Evolutionary conservation across 2,113 vertebrate genomes (phyloP).

Genomic region (Climacteris rufus): DNA sequence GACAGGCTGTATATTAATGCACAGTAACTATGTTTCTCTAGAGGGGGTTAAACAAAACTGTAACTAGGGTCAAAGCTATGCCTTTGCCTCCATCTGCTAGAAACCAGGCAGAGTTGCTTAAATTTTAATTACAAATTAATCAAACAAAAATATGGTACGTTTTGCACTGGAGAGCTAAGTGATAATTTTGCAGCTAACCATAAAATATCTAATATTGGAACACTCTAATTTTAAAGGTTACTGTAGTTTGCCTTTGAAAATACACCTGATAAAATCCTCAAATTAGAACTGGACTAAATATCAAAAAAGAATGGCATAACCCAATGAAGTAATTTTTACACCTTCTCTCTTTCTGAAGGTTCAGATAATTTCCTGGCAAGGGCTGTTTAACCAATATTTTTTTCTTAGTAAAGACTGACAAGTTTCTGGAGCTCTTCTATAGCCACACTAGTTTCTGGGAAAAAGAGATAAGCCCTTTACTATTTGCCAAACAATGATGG

Average conservation of each 20-base stretch:
- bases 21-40: conserved; percentile 39
- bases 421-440: conserved; percentile 48
- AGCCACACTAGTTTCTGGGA: conserved; percentile 40
- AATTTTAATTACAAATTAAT: conserved; percentile 57
- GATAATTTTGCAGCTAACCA: not conserved
- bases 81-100: conserved; percentile 35
- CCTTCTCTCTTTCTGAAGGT: not conserved
- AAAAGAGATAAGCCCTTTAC: conserved; percentile 53
- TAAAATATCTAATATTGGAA: not conserved
- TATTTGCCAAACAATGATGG: conserved; percentile 37
- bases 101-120: not conserved
- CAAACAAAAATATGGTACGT: not conserved
- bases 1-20: conserved; percentile 60
- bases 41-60: conserved; percentile 63
- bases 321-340: conserved; percentile 40
- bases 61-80: conserved; percentile 44
- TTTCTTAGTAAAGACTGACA: conserved; percentile 36
- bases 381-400: conserved; percentile 25
- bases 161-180: not conserved
- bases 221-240: not conserved
- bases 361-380: conserved; percentile 40
- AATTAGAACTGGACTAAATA: not conserved
- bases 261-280: not conserved
- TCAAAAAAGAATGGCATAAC: not conserved
- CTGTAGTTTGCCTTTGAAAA: not conserved